Evolutionary conservation across 2,113 vertebrate species (phyloP), one percentile per base, ranked within the genome.

Genomic region (Plectropomus leopardus): DNA sequence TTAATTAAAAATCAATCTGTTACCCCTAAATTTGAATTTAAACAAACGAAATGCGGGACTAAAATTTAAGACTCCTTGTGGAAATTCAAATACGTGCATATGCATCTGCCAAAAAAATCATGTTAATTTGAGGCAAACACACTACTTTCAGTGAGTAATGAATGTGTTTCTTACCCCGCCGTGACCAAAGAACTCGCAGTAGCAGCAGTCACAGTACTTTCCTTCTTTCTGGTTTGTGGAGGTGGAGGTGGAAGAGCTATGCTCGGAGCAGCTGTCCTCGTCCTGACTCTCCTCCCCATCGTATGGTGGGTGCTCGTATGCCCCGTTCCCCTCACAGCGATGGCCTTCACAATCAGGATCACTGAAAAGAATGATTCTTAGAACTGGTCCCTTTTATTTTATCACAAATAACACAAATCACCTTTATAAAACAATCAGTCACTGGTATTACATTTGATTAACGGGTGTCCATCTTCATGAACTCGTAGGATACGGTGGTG

Each of bases 191-290:
- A 99, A 99, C 92, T 99, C 98, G 92, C 98, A 99, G 97, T 99
- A 99, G 96, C 98, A 99, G 95, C 98, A 99, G 93, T 99, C 98
- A 86, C 98, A 99, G 96, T 99, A 99, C 93, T 99, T 99, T 92
- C 98, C 98, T 92, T 99, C 98, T 82, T 97, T 99, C 94, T 99
- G 98, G 88, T 97, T 99, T 88, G 98, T 99, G 91, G 98, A 99
- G n/a, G 98, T 99, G 72, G 98, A 99, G 80, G 98, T 99, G 93
- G 97, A 98, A 40, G 98, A 99, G 93, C 98, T 99, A 69, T 99
- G 98, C 88, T 99, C 98, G 0, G 98, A 99, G 91, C 98, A 99
- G 94, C 98, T 99, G 83, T 99, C 98, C 84, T 99, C 98, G 1
- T 99, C 98, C 15, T 95, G 97, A 71, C 97, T 99, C 87, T 99